A percentile compares a stretch with the other conserved stretches of the same genome.
Evolutionary conservation across 2,797 vertebrate genomes (phyloP).

Genomic region (Clarias platycephalus): DNA sequence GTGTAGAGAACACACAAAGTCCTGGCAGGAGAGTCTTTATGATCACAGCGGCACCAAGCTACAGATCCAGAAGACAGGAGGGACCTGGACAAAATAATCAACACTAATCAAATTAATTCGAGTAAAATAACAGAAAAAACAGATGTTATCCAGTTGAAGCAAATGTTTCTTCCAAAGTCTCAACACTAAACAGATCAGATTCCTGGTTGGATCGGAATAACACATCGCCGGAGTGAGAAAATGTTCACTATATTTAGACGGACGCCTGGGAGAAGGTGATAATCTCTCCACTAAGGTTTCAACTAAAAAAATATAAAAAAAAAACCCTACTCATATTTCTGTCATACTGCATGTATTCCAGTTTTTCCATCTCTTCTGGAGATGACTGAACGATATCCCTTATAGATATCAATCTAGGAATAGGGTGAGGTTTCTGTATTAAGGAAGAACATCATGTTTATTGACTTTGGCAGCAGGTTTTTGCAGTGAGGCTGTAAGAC

Average conservation of each 20-base stretch:
- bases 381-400: neutral
- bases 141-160: neutral
- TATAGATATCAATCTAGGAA: neutral
- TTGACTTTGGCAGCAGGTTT: conserved; percentile 9
- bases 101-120: neutral
- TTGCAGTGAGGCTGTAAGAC: conserved; percentile 17
- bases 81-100: neutral
- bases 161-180: neutral
- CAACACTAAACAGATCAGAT: neutral
- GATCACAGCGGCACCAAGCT: neutral
- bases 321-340: neutral
- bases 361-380: neutral
- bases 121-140: conserved; percentile 2
- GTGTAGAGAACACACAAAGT: neutral
- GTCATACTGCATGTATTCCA: too few species aligned
- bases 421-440: neutral
- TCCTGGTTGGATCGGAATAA: neutral
- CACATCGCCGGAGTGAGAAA: neutral
- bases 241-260: neutral
- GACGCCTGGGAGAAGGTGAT: neutral
- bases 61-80: neutral
- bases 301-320: too few species aligned
- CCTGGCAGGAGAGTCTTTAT: neutral
- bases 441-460: neutral
- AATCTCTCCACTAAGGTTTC: neutral